A percentile compares a stretch with the other conserved stretches of the same genome.
Conservation (phyloP, 1,140 invertebrate genomes). For the Conus ventricosus region DNA sequence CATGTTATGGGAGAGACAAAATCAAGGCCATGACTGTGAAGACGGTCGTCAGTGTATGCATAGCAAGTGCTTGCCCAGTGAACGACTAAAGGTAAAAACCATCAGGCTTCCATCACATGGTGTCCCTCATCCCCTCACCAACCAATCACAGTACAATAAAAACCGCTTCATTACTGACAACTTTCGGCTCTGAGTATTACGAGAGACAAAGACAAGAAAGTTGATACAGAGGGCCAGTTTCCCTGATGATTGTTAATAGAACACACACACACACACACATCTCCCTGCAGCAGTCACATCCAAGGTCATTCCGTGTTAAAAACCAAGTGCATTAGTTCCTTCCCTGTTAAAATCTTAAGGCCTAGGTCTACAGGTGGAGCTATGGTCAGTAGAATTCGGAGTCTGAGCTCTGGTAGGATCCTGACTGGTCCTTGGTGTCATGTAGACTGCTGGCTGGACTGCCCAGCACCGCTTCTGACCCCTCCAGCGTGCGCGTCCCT, state of each 20-base stretch:
- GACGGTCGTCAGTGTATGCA: neutral
- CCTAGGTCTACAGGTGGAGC: neutral
- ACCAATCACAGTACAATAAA: neutral
- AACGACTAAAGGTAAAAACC: neutral
- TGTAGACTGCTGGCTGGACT: slow-evolving; percentile 56
- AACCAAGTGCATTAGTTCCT: neutral
- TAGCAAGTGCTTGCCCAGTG: slow-evolving; percentile 5
- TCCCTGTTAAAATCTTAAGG: neutral
- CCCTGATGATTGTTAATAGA: neutral
- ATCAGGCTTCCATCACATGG: neutral
- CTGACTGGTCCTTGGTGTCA: slow-evolving; percentile 63
- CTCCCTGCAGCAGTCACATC: neutral
- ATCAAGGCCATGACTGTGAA: slow-evolving; percentile 22
- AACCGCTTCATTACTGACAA: neutral
- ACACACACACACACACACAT: neutral
- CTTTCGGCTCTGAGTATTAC: slow-evolving; percentile 9
- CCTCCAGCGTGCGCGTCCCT: slow-evolving; percentile 50
- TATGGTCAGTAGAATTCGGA: slow-evolving; percentile 70
- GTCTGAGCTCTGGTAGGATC: slow-evolving; percentile 72
- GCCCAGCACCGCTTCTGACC: slow-evolving; percentile 42
- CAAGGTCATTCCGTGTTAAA: neutral
- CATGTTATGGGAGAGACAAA: neutral
- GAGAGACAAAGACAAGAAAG: neutral
- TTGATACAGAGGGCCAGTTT: neutral
- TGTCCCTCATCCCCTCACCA: neutral